These are phyloP conservation scores for Telmatherina bonti DNA, from an alignment of 2,797 vertebrate genomes.

Conservation along the genomic window DNA sequence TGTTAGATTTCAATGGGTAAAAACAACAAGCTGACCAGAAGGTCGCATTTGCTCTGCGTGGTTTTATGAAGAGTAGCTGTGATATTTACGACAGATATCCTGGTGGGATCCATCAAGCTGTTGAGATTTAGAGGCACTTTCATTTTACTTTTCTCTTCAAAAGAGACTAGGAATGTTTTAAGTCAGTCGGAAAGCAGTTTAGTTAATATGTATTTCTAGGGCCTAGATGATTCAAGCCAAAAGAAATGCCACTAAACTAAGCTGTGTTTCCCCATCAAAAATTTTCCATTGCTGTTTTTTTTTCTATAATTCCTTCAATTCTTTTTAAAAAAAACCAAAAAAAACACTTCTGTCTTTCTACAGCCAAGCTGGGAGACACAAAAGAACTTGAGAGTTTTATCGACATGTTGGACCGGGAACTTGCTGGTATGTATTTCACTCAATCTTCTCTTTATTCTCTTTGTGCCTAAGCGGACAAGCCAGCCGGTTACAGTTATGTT, in stretches of 20 bases:
- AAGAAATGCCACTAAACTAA: slow-evolving; percentile 77
- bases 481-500: slow-evolving; percentile 23
- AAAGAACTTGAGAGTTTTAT: slow-evolving; percentile 84
- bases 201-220: slow-evolving; percentile 61
- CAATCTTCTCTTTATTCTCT: slow-evolving; percentile 45
- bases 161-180: slow-evolving; percentile 19
- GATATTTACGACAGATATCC: slow-evolving; percentile 29
- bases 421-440: slow-evolving; percentile 79
- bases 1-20: slow-evolving; percentile 46
- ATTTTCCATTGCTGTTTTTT: slow-evolving; percentile 58
- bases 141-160: slow-evolving; percentile 39
- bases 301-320: slow-evolving; percentile 40
- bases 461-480: slow-evolving; percentile 42
- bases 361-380: slow-evolving; percentile 85
- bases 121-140: slow-evolving; percentile 17
- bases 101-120: slow-evolving; percentile 28
- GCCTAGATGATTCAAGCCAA: slow-evolving; percentile 59
- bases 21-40: slow-evolving; percentile 24
- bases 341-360: slow-evolving; percentile 46
- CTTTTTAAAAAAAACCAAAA: no score
- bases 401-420: slow-evolving; percentile 84
- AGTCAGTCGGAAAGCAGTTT: slow-evolving; percentile 30
- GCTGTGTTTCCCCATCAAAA: slow-evolving; percentile 58
- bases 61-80: slow-evolving; percentile 19
- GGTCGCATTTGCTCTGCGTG: slow-evolving; percentile 21